These are phyloP conservation scores for Pseudochaenichthys georgianus DNA, from an alignment of 2,797 vertebrate genomes.

Conservation along the genomic window DNA sequence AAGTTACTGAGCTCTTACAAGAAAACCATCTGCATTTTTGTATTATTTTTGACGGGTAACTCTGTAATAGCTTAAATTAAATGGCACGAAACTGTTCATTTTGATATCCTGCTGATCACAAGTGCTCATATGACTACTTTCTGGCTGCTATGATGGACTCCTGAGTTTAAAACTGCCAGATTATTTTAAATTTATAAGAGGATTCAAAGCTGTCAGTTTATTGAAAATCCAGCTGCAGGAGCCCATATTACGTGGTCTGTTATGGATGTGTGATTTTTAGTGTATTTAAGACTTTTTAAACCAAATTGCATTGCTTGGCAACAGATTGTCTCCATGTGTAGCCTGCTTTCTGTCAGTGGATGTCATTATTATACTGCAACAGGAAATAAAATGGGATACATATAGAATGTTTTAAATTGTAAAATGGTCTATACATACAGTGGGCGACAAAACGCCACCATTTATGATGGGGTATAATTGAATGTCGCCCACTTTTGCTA, in stretches of 20 bases:
- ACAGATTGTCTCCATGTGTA: too few relatives aligned
- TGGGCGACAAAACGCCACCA: not conserved
- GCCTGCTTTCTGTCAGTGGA: too few relatives aligned
- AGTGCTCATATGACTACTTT: slow-evolving; percentile 6
- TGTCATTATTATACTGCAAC: too few relatives aligned
- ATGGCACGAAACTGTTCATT: not conserved
- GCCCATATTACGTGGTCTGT: slow-evolving; percentile 1
- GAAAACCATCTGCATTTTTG: not conserved
- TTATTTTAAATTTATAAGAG: slow-evolving; percentile 38
- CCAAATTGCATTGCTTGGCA: too few relatives aligned
- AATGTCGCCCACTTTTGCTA: slow-evolving; percentile 1
- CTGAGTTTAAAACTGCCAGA: slow-evolving; percentile 29
- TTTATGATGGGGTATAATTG: not conserved
- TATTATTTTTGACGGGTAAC: slow-evolving; percentile 1
- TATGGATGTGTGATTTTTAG: slow-evolving; percentile 13
- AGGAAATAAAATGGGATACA: too few relatives aligned
- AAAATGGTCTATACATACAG: not conserved
- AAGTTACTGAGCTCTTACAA: not conserved
- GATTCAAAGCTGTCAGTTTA: slow-evolving; percentile 37
- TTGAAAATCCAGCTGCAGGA: slow-evolving; percentile 18
- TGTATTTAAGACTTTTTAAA: not conserved
- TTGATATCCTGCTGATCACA: slow-evolving; percentile 23
- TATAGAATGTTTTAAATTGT: too few relatives aligned
- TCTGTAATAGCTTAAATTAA: slow-evolving; percentile 17
- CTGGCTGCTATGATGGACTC: slow-evolving; percentile 33